Conservation (phyloP, 2,113 vertebrate genomes). For the Poeciliopsis retropinna region DNA sequence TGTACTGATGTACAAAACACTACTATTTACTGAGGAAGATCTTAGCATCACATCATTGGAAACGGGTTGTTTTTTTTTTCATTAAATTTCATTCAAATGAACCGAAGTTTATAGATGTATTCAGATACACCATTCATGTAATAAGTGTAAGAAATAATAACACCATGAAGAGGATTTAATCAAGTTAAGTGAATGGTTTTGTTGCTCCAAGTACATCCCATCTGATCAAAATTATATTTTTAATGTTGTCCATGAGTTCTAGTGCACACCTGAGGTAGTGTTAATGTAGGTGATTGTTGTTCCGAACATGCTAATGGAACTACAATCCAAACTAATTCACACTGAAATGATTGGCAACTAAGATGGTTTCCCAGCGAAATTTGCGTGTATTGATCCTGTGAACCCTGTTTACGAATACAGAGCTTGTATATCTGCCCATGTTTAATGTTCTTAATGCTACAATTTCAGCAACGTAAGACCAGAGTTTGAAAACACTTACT, state of each 20-base stretch:
- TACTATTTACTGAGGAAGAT: constrained; percentile 3
- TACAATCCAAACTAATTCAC: constrained; percentile 9
- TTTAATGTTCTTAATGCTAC: neutral
- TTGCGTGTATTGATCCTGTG: neutral
- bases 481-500: constrained; percentile 19
- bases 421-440: too few species aligned
- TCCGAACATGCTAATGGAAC: constrained; percentile 10
- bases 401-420: too few species aligned
- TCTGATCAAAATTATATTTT: neutral
- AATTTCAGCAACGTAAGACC: neutral
- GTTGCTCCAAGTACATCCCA: neutral
- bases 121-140: neutral
- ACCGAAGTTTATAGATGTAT: constrained; percentile 7
- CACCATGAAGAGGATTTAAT: constrained; percentile 11
- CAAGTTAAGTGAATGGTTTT: neutral
- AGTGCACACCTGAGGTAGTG: constrained; percentile 76
- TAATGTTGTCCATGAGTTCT: constrained; percentile 27
- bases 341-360: constrained; percentile 6
- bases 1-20: constrained; percentile 18
- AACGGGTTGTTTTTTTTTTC: neutral
- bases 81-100: constrained; percentile 5
- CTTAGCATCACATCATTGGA: constrained; percentile 12
- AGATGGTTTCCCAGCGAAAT: neutral
- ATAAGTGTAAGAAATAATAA: constrained; percentile 1
- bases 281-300: constrained; percentile 60